Base-by-base conservation (phyloP, 2,888 invertebrate genomes). In the Oeneis ivallda region DNA sequence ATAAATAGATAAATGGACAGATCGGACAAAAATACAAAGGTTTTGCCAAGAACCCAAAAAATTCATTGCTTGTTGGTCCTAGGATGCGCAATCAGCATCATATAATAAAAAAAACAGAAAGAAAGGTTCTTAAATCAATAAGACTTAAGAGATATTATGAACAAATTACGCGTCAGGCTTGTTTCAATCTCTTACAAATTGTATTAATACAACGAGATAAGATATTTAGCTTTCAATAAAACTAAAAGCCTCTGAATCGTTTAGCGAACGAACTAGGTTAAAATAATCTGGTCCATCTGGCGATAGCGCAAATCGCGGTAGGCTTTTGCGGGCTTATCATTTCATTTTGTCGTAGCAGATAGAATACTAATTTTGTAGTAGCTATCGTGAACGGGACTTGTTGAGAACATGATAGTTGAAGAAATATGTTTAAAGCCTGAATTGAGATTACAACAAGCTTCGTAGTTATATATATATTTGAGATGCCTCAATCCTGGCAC, bases 291-390 rank as follows among this genome's bases (percentile, higher is more conserved):
- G 52, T 61, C 61, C 50, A 47, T 61, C 61, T 61, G 52, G 52
- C 61, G 61, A 61, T 52, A 61, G 61, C 60, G 41, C 47, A 49
- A 63, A 66, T 66, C 41, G n/a, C 53, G 53, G 47, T 54, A 53
- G 57, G 19, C 58, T 57, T 65, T 43, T 52, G 58, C 58, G 26
- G 45, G 66, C 58, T 61, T 61, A 64, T 58, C 67, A 68, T 70
- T 67, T 66, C 66, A 68, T 68, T 70, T 70, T 56, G 62, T 61
- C 62, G 63, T 61, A 60, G 39, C 60, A 64, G 64, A 66, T 68
- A 66, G 65, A 67, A 65, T 69, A 69, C 47, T 61, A 66, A 56
- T 65, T 60, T 78, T 76, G 60, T 64, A 71, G 67, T 61, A 6
- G 47, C 50, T 52, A 61, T 50, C 41, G 56, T 64, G 73, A 70